Percentiles rank a stretch among this genome's conserved stretches.
phyloP scores from a whole-genome alignment of 1,140 invertebrate genomes.

The Drosophila triauraria region DNA sequence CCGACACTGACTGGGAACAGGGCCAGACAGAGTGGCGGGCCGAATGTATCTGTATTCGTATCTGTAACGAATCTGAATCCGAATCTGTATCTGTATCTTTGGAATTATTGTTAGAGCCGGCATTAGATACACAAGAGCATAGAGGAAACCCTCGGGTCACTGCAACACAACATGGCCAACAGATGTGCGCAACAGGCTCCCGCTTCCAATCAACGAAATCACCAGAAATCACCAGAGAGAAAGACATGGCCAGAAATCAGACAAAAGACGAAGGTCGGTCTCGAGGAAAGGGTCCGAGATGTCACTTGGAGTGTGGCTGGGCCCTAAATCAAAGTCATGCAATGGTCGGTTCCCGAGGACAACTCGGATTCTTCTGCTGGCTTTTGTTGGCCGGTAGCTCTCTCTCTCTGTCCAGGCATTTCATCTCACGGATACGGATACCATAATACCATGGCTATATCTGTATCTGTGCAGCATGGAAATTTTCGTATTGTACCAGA shows the following conservation, averaged over 20 bases:
- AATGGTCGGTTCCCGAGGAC: slow-evolving; percentile 28
- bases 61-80: slow-evolving; percentile 72
- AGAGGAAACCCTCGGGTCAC: slow-evolving; percentile 40
- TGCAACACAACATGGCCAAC: slow-evolving; percentile 61
- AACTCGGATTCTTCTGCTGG: slow-evolving; percentile 15
- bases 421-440: slow-evolving; percentile 55
- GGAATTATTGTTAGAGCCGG: slow-evolving; percentile 45
- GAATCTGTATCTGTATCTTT: slow-evolving; percentile 51
- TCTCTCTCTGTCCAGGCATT: slow-evolving; percentile 13
- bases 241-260: slow-evolving; percentile 36
- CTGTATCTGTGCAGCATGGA: slow-evolving; percentile 57
- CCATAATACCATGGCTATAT: slow-evolving; percentile 20
- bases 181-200: slow-evolving; percentile 76
- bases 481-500: slow-evolving; percentile 58
- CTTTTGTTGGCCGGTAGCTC: slow-evolving; percentile 46
- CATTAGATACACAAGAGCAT: slow-evolving; percentile 58
- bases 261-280: slow-evolving; percentile 51
- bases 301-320: slow-evolving; percentile 70
- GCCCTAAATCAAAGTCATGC: slow-evolving; percentile 71
- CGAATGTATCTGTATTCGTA: slow-evolving; percentile 54
- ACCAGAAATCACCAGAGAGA: slow-evolving; percentile 23
- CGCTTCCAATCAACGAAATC: slow-evolving; percentile 56
- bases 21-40: slow-evolving; percentile 71
- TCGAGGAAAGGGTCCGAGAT: slow-evolving; percentile 58
- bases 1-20: slow-evolving; percentile 50